Percentiles rank a stretch among this genome's conserved stretches.
Evolutionary conservation across 2,797 vertebrate genomes (phyloP).

Genomic region (Parauchenoglanis ngamensis): DNA sequence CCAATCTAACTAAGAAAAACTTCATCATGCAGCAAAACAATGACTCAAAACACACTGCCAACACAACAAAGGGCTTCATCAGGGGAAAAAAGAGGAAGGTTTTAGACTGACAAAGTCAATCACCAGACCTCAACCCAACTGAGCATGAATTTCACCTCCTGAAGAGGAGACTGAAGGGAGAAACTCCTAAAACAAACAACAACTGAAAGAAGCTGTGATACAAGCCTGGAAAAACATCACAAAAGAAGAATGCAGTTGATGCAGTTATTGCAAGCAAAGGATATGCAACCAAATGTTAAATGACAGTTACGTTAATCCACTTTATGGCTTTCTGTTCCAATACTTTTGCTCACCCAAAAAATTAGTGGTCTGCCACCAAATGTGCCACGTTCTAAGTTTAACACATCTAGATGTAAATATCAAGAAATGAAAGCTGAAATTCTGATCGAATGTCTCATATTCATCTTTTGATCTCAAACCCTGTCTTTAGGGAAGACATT

Average conservation of each 20-base stretch:
- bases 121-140: background rate
- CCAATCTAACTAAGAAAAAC: background rate
- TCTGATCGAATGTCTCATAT: background rate
- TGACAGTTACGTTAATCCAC: background rate
- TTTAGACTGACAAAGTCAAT: background rate
- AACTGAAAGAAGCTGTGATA: too few species aligned
- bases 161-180: background rate
- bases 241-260: background rate
- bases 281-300: background rate
- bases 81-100: background rate
- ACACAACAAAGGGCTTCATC: background rate
- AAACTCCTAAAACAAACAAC: too few species aligned
- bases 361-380: background rate
- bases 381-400: background rate
- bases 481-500: background rate
- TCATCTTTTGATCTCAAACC: background rate
- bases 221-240: too few species aligned
- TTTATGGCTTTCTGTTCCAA: background rate
- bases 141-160: background rate
- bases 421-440: background rate
- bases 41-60: background rate
- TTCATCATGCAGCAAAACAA: background rate
- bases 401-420: background rate
- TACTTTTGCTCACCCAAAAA: background rate
- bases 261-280: background rate